Evolutionary conservation across 1,140 invertebrate genomes (phyloP), one percentile per base, ranked within the genome.

Genomic region (Chrysopa pallens): DNA sequence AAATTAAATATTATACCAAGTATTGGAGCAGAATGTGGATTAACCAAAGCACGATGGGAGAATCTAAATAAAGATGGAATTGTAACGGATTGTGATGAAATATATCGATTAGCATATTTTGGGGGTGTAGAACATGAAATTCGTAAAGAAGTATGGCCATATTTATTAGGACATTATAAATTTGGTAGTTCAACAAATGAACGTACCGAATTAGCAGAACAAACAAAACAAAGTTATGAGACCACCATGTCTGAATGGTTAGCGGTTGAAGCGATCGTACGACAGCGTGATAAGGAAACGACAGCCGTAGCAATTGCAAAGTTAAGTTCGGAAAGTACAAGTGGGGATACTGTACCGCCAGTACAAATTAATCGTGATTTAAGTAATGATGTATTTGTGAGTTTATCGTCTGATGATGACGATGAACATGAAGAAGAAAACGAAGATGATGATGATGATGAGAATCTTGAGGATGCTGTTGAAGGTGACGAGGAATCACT

Each of bases 221-320:
- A 66, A 38, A 75, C 80, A 43, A 69, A 74, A 48, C 73, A 79
- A 40, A 54, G 54, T 6, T 90, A 90, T 53, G 88, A 93, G 63
- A 80, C 82, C 6, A 85, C 79, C 3, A 89, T 91, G 85, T 88
- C 85, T 1, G 89, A 93, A 57, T 95, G 91, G 91, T 60, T 90
- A 40, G 87, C 84, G 1, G 85, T 94, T 1, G 91, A 94, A 58
- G 87, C 87, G 1, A 91, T 93, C 44, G 85, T 93, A 1, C 59
- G 78, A 44, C 86, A 92, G 57, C 57, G 80, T 44, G 90, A 95
- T 54, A 80, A 84, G 43, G 75, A 77, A 53, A 70, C 68, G 28
- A 75, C 74, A 1, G 73, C 73, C 0, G 66, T 71, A 9, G 74
- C 73, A 8, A 73, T 77, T 42, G 75, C 75, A 6, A 64, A 74